Conservation (phyloP, 1,140 invertebrate genomes). For the Heliconius himera region DNA sequence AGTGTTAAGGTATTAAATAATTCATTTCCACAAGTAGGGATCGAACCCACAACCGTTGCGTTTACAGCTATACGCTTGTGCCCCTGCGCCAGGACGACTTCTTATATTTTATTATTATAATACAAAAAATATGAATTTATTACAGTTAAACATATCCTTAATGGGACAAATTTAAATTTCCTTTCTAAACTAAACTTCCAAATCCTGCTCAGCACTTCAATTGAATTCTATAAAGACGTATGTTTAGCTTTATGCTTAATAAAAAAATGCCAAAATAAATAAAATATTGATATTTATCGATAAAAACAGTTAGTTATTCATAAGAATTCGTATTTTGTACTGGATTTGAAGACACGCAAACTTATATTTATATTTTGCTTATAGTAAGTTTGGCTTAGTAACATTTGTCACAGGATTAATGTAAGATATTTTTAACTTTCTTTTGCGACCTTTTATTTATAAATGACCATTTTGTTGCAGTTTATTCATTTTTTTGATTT, state of each 20-base stretch:
- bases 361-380: background rate
- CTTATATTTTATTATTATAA: too few species aligned
- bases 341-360: background rate
- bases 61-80: too few species aligned
- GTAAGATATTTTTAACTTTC: background rate
- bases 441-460: background rate
- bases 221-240: background rate
- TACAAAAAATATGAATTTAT: too few species aligned
- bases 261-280: background rate
- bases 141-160: too few species aligned
- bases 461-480: background rate
- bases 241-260: background rate
- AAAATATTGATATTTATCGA: background rate
- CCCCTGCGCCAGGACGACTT: too few species aligned
- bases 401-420: conserved; percentile 9
- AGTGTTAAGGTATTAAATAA: too few species aligned
- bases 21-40: too few species aligned
- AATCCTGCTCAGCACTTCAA: background rate
- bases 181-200: too few species aligned
- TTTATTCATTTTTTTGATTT: background rate
- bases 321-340: background rate
- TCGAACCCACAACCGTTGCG: too few species aligned
- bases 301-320: background rate
- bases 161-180: too few species aligned
- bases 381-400: background rate